Evolutionary conservation across 2,113 vertebrate species (phyloP), one percentile per base, ranked within the genome.

Genomic region (Podilymbus podiceps): DNA sequence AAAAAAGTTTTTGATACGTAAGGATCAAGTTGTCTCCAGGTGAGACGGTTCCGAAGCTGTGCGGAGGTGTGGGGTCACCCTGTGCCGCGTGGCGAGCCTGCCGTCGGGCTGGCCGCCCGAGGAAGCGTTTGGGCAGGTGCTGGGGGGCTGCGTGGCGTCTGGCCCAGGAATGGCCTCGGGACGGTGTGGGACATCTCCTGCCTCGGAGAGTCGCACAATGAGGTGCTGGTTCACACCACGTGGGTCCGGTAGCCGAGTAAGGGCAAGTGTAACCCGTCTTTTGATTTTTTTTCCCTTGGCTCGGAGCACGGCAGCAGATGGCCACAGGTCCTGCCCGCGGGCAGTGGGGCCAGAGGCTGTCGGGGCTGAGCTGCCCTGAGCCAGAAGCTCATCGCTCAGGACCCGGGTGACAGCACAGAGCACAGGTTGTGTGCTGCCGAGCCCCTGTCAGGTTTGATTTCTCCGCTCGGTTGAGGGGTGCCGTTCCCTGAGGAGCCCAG

Each of bases 1-100:
- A 3, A 21, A 53, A 44, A 6, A 19, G 0, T 3, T 31, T 66
- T 40, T 23, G 44, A 4, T 42, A 4, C 0, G 0, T 1, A 2
- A 11, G 76, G 7, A n/a, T 4, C 9, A 6, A 4, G 6, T 7
- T 35, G 10, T n/a, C 28, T 28, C 49, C 5, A 5, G 30, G 1
- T 40, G 78, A 72, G 58, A 24, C 15, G 0, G 55, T 5, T 12
- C 46, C 2, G 5, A 33, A 23, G 64, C 52, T 2, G 0, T 2
- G 20, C 27, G 9, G 76, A 15, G 13, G 46, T 1, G 2, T 22
- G 0, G 0, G 20, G 12, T 72, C 86, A 16, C n/a, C 35, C 9
- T 38, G 55, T 66, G 81, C 72, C 20, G n/a, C 0, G 3, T n/a
- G 38, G 35, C 11, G 15, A n/a, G 24, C 53, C 1, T 4, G 9